A percentile compares a stretch with the other conserved stretches of the same genome.
Conservation (phyloP, 1,140 invertebrate species). For the Dendrolimus kikuchii region DNA sequence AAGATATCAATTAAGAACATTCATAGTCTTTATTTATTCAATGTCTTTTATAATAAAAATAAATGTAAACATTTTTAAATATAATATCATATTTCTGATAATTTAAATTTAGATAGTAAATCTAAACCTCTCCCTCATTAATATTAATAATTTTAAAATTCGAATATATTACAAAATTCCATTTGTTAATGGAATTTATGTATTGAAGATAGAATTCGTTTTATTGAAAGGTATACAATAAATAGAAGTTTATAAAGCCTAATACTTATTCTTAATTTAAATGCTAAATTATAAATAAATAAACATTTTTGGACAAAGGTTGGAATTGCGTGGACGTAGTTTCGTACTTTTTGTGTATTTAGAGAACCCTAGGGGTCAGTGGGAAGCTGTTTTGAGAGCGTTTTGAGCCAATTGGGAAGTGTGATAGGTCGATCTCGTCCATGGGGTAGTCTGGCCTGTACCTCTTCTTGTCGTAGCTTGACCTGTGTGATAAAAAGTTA, state of each 20-base stretch:
- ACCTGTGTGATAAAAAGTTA: conserved; percentile 26
- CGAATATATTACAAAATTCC: conserved; percentile 3
- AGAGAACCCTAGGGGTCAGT: conserved; percentile 3
- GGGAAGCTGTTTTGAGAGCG: conserved; percentile 28
- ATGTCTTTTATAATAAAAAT: no score
- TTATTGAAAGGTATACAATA: no score
- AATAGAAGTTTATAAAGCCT: no score
- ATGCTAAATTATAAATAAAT: no score
- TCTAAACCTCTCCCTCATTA: conserved; percentile 26
- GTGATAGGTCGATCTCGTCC: conserved; percentile 61
- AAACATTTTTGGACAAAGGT: no score
- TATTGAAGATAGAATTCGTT: background rate
- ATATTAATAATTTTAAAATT: conserved; percentile 6
- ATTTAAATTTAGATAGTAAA: background rate
- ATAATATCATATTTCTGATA: conserved; percentile 4
- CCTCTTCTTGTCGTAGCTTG: conserved; percentile 52
- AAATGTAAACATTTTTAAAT: background rate
- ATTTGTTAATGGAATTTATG: background rate
- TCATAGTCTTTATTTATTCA: conserved; percentile 12
- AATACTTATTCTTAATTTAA: no score
- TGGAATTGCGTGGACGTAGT: no score
- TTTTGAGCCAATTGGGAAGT: conserved; percentile 58
- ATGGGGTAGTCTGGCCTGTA: conserved; percentile 55
- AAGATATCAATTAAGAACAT: conserved; percentile 7
- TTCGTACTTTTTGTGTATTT: background rate